Evolutionary conservation across 2,888 invertebrate species (phyloP).

Genomic region (Andrena haemorrhoa): DNA sequence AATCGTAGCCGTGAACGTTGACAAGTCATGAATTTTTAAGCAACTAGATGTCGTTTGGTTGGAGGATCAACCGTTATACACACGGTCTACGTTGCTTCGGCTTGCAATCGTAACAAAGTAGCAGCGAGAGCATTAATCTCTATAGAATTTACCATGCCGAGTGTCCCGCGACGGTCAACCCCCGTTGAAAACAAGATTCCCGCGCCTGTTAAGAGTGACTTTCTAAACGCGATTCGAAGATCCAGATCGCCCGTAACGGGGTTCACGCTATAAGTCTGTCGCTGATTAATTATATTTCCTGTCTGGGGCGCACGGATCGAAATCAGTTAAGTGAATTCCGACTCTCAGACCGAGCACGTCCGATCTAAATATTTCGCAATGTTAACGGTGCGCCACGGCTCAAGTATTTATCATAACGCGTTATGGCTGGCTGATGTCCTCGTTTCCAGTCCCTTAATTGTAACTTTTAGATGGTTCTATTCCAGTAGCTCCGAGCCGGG

Average conservation of each 20-base stretch:
- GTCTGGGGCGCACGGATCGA: conserved; percentile 8
- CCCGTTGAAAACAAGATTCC: background rate
- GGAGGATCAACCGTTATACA: background rate
- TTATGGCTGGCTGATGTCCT: background rate
- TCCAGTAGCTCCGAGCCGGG: background rate
- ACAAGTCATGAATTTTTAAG: background rate
- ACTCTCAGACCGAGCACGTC: conserved; percentile 23
- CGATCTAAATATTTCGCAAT: conserved; percentile 18
- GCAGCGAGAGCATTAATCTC: background rate
- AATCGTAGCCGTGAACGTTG: too few relatives aligned
- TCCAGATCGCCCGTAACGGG: conserved; percentile 19
- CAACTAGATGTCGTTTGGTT: background rate
- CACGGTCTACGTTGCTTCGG: too few relatives aligned
- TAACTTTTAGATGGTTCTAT: background rate
- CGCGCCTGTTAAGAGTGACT: background rate
- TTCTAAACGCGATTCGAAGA: conserved; percentile 28
- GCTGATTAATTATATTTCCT: conserved; percentile 32
- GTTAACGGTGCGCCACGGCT: conserved; percentile 12
- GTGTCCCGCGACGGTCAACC: conserved; percentile 6
- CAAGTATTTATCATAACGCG: conserved; percentile 14
- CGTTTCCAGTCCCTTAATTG: background rate
- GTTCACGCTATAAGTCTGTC: conserved; percentile 8
- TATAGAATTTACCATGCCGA: background rate
- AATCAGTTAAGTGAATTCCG: conserved; percentile 9
- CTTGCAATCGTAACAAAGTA: background rate